Base-by-base conservation (phyloP, 2,888 invertebrate genomes). In the Erannis defoliaria region DNA sequence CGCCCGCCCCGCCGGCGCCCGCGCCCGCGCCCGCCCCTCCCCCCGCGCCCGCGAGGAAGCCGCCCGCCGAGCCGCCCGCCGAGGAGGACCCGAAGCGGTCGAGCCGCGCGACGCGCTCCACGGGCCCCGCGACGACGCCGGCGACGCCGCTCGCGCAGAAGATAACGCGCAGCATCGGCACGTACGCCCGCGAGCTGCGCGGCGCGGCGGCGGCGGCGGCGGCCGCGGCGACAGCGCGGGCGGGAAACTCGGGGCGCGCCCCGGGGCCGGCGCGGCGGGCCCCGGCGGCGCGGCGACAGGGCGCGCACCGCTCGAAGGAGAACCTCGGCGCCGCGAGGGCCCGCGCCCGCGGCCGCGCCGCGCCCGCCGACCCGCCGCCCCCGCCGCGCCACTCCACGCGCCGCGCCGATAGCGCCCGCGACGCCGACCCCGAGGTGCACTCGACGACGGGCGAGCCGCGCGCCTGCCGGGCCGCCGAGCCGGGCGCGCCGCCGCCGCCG, bases 241-340 rank as follows among this genome's bases (percentile, higher is more conserved):
- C 86, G 88, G 88, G 89, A 89, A 88, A 87, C 86, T 82, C 82
- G 67, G 75, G 77, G 84, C 89, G 88, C 88, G 88, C 86, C 87
- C 86, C 88, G 84, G 88, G 84, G 71, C 80, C 85, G 78, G 82
- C 77, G 84, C 86, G 85, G 79, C 83, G 86, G 81, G 77, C 78
- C 80, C 85, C 81, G 85, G 86, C 80, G 85, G 85, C 86, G 84
- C 85, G 82, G 70, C 82, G 81, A 70, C 80, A 71, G 75, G 75
- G 75, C 73, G 78, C 78, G 67, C 82, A 79, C 76, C 86, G 89
- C 82, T 88, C 84, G 77, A 90, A 91, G 86, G 92, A 92, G 89
- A 91, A 92, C 82, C 85, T 80, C 79, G 85, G 84, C 80, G 84
- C 75, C 80, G 83, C 77, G 74, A 76, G 79, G 71, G 35, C 76